A percentile compares a stretch with the other conserved stretches of the same genome.
phyloP scores from a whole-genome alignment of 2,797 vertebrate species.

The Chrysocyon brachyurus region DNA sequence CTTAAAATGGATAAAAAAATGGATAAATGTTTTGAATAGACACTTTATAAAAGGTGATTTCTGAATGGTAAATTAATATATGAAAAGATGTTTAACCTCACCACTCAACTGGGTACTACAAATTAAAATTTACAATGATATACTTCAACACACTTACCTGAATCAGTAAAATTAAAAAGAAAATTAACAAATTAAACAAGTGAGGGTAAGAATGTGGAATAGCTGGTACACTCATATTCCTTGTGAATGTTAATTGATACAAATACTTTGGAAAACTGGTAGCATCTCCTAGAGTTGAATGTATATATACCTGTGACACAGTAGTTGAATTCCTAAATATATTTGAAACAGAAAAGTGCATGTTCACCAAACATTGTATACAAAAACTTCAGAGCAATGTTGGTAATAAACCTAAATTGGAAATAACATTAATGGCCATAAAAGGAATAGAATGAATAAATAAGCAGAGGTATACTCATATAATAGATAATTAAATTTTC shows the following conservation, averaged over 20 bases:
- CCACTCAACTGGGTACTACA: neutral
- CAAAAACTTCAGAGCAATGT: neutral
- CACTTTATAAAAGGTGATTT: neutral
- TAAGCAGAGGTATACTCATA: neutral
- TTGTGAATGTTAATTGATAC: neutral
- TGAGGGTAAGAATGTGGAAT: neutral
- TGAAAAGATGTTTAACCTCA: constrained; percentile 3
- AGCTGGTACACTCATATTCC: neutral
- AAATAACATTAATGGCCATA: neutral
- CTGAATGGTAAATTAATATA: neutral
- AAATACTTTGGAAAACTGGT: neutral
- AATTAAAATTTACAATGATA: constrained; percentile 30
- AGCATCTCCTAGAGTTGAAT: neutral
- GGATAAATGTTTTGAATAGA: neutral
- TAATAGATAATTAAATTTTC: constrained; percentile 3
- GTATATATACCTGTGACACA: neutral
- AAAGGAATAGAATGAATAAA: neutral
- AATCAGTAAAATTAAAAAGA: neutral
- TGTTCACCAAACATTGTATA: neutral
- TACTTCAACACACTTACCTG: neutral
- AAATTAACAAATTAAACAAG: constrained; percentile 29
- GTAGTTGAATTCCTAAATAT: neutral
- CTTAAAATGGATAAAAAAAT: constrained; percentile 10
- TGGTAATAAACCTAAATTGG: neutral
- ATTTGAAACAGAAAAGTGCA: neutral